Evolutionary conservation across 1,140 invertebrate species (phyloP), one percentile per base, ranked within the genome.

Genomic region (Rhizoglyphus robini): DNA sequence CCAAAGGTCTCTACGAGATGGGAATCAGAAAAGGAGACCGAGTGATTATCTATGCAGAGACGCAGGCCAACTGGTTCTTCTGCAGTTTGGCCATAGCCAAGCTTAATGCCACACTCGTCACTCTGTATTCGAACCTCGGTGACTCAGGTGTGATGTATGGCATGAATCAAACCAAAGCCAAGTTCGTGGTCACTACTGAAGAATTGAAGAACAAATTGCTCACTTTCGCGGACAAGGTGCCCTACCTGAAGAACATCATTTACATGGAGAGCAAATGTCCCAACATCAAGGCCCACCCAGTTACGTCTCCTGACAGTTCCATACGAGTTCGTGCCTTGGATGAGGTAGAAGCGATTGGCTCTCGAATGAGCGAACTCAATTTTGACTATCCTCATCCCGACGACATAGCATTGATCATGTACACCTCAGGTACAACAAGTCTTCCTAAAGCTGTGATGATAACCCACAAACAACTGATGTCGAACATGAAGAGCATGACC

Each of bases 141-240:
- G 31, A 67, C 70, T 93, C 98, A 8, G 95, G 92, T 4, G 87
- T 99, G 51, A 84, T 88, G 0, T 92, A 96, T 75, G 94, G 88
- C 47, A 87, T 98, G 69, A 96, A 94, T 75, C 92, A 98, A 80
- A 96, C 93, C 3, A 90, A 96, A 78, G 91, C 92, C 0, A 85
- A 71, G 20, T 67, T 70, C 60, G 63, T 76, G 15, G 65, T 77
- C 60, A 75, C 76, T 15, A 69, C 73, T 11, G 59, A 68, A 49
- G 68, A 71, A 34, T 65, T 73, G 0, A 73, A 76, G 58, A 70
- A 66, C 15, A 71, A 71, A 63, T 30, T 71, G 23, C 38, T 65
- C 15, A 58, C 25, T 13, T 63, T 65, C n/a, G n/a, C 23, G 1
- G 47, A 49, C 32, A 41, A 60, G 18, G 15, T 68, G 18, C 58